phyloP scores from a whole-genome alignment of 1,140 invertebrate species.

The Rhopalosiphum padi region DNA sequence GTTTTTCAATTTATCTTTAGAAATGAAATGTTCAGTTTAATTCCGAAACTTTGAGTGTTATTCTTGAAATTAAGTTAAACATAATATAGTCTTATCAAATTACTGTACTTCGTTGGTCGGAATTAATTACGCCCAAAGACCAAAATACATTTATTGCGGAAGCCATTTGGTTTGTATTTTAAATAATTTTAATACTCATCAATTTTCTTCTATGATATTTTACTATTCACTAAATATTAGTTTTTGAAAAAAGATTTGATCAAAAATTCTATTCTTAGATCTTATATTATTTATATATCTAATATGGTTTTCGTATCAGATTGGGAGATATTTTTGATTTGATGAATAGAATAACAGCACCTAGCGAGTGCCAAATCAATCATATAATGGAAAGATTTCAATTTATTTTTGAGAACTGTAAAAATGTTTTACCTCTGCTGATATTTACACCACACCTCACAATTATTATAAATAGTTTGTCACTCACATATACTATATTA shows the following conservation, averaged over 20 bases:
- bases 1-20: neutral
- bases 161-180: neutral
- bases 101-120: neutral
- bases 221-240: neutral
- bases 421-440: neutral
- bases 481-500: neutral
- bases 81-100: neutral
- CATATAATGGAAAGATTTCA: neutral
- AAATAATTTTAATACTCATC: neutral
- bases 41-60: neutral
- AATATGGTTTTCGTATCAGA: neutral
- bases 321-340: neutral
- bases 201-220: neutral
- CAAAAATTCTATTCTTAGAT: neutral
- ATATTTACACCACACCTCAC: neutral
- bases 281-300: neutral
- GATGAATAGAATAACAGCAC: neutral
- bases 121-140: neutral
- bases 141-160: neutral
- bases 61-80: neutral
- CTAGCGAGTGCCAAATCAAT: neutral
- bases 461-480: neutral
- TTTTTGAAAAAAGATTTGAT: neutral
- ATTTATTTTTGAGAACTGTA: neutral
- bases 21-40: neutral